Conservation (phyloP, 2,888 invertebrate species). For the Opisthograptis luteolata region DNA sequence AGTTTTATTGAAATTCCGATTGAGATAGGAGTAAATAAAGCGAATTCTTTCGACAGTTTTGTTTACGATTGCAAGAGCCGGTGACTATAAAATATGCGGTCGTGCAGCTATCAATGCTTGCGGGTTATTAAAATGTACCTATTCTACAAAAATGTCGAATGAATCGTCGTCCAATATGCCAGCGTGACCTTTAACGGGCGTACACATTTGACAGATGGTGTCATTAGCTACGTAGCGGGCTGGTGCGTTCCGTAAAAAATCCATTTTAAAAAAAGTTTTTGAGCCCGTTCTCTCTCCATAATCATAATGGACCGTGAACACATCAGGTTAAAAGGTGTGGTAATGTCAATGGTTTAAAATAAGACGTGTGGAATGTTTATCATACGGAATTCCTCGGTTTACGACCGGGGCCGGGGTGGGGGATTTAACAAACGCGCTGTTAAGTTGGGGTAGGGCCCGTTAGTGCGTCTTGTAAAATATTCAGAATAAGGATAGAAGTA, state of each 20-base stretch:
- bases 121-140: constrained; percentile 28
- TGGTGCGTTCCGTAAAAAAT: constrained; percentile 41
- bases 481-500: no score
- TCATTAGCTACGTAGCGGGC: constrained; percentile 47
- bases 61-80: constrained; percentile 12
- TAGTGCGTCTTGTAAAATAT: constrained; percentile 24
- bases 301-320: constrained; percentile 61
- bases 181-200: constrained; percentile 40
- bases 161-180: constrained; percentile 32
- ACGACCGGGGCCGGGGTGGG: constrained; percentile 50
- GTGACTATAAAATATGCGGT: constrained; percentile 17
- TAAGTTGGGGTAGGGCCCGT: constrained; percentile 37
- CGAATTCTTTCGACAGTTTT: constrained; percentile 25
- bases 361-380: constrained; percentile 64
- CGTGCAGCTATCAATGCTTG: constrained; percentile 17
- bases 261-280: constrained; percentile 42
- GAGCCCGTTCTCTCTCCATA: constrained; percentile 47
- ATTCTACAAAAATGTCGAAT: constrained; percentile 31
- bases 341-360: constrained; percentile 62
- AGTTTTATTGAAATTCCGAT: constrained; percentile 27
- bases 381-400: constrained; percentile 60
- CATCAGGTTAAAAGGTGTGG: constrained; percentile 57
- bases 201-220: constrained; percentile 53
- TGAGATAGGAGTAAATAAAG: constrained; percentile 15
- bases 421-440: constrained; percentile 36